Percentiles rank a stretch among this genome's conserved stretches.
phyloP scores from a whole-genome alignment of 2,888 invertebrate species.

The Marronus borbonicus region DNA sequence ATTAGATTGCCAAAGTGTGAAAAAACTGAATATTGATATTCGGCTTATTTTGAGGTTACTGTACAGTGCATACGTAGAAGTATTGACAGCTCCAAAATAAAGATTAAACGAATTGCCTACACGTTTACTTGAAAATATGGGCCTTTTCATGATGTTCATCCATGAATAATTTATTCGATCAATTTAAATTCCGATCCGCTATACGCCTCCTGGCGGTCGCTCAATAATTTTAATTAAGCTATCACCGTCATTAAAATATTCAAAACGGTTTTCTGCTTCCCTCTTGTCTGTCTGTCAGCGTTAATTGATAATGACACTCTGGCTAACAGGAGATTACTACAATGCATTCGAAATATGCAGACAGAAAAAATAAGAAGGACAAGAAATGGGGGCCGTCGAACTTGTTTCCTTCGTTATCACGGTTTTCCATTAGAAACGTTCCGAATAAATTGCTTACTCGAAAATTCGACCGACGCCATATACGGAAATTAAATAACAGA shows the following conservation, averaged over 20 bases:
- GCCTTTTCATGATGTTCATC: constrained; percentile 14
- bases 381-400: not conserved
- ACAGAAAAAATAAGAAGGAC: not conserved
- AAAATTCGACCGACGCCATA: constrained; percentile 33
- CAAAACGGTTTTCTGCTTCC: not conserved
- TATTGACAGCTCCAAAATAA: constrained; percentile 12
- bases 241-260: constrained; percentile 29
- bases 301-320: constrained; percentile 23
- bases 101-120: constrained; percentile 14
- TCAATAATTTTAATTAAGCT: constrained; percentile 44
- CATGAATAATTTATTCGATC: constrained; percentile 36
- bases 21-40: too few relatives aligned
- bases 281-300: not conserved
- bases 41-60: too few relatives aligned
- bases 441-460: constrained; percentile 32
- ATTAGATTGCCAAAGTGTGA: too few relatives aligned
- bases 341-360: not conserved
- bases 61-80: too few relatives aligned
- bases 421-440: constrained; percentile 39
- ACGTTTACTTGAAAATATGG: not conserved
- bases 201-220: constrained; percentile 18
- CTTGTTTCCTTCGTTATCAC: constrained; percentile 7
- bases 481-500: constrained; percentile 42
- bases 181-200: constrained; percentile 35
- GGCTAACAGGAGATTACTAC: constrained; percentile 23